Evolutionary conservation across 92 coral and sea anemone species (phyloP), one percentile per base, ranked within the genome.

Genomic region (Desmophyllum pertusum): DNA sequence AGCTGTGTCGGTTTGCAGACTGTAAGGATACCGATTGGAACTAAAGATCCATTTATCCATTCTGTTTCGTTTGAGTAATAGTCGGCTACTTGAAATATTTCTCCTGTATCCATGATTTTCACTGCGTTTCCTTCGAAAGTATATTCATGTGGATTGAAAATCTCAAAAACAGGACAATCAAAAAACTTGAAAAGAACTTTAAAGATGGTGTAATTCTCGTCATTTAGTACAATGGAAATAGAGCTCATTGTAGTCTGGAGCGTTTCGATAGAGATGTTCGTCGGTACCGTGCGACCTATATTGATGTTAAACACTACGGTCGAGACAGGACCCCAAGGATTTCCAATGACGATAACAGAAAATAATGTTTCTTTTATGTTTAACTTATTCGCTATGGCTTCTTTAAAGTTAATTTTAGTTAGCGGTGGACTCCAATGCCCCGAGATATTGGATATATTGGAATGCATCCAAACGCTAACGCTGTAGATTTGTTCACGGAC

Each of bases 161-260:
- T 72, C 33, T 62, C 68, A 59, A 82, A 37, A 17, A 15, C 18
- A 70, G 59, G 55, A 39, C 86, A 82, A 71, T 36, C 18, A 50
- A 83, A 42, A 50, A 21, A 64, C 31, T 76, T 83, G 23, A 76
- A 38, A n/a, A 73, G 29, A 3, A 73, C 80, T 73, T 83, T 83
- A 41, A 83, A 57, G n/a, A 73, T 23, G 45, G 73, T 83, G 3
- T 73, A 73, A 27, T 61, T 83, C 38, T 27, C 69, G 57, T 45
- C 33, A 31, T 71, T 35, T 18, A 48, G 67, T 21, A 45, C 29
- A 21, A 71, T 25, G 37, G 57, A 72, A 11, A 72, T 23, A 25
- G 7, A 6, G 18, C 45, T 43, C 4, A 72, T 1, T 30, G 18
- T 0, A 42, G 52, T 10, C 23, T 7, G 11, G 36, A 74, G 6